Conservation (phyloP, 2,888 invertebrate genomes). For the Axea sp. region DNA sequence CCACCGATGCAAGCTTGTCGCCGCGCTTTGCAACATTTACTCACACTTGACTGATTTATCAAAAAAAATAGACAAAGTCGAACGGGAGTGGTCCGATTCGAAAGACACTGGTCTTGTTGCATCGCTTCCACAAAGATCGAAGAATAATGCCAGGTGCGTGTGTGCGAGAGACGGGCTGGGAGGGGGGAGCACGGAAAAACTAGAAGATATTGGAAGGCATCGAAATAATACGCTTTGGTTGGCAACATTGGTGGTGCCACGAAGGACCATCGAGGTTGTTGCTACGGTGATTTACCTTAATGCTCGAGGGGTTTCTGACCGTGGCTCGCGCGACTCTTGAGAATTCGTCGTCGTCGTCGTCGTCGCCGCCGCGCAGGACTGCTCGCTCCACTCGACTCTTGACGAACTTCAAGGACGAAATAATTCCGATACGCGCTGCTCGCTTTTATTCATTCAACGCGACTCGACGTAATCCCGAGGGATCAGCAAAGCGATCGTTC, state of each 20-base stretch:
- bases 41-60: no score
- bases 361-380: slow-evolving; percentile 44
- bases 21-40: no score
- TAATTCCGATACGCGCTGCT: slow-evolving; percentile 11
- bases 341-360: slow-evolving; percentile 42
- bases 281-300: slow-evolving; percentile 61
- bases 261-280: slow-evolving; percentile 64
- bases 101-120: no score
- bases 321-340: slow-evolving; percentile 28
- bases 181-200: neutral
- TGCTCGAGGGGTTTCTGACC: slow-evolving; percentile 54
- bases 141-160: no score
- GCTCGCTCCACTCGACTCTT: slow-evolving; percentile 29
- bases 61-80: no score
- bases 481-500: no score
- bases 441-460: neutral
- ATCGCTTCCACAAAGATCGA: no score
- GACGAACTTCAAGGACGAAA: slow-evolving; percentile 40
- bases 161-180: no score
- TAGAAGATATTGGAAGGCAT: neutral
- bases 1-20: no score
- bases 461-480: neutral
- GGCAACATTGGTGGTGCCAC: slow-evolving; percentile 59
- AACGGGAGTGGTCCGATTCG: no score
- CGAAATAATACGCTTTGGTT: slow-evolving; percentile 41